A percentile compares a stretch with the other conserved stretches of the same genome.
Evolutionary conservation across 2,888 invertebrate genomes (phyloP).

Genomic region (Thyatira batis): DNA sequence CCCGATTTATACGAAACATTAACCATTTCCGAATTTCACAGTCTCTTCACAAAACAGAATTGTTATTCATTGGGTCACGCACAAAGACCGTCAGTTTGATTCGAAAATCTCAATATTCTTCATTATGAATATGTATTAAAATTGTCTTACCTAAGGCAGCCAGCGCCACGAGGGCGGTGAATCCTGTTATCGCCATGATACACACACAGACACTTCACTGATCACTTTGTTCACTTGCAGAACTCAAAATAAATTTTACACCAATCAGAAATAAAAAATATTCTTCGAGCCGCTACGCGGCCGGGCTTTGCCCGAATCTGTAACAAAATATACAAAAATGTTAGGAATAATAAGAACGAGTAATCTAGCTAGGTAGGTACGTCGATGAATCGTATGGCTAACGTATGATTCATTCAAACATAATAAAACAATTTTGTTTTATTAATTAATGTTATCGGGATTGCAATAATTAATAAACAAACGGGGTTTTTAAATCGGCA

Average conservation of each 20-base stretch:
- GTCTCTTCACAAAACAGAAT: background rate
- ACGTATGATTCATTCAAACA: background rate
- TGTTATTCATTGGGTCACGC: background rate
- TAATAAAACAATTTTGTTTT: background rate
- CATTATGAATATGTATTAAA: no score
- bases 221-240: conserved; percentile 60
- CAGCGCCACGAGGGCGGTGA: conserved; percentile 72
- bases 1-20: conserved; percentile 11
- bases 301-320: conserved; percentile 75
- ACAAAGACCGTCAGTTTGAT: background rate
- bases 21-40: conserved; percentile 9
- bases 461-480: background rate
- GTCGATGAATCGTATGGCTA: background rate
- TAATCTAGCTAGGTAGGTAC: background rate
- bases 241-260: conserved; percentile 44
- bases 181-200: conserved; percentile 62
- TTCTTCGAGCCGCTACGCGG: conserved; percentile 68
- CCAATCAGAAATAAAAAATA: conserved; percentile 45
- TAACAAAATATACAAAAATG: conserved; percentile 47
- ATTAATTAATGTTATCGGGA: background rate
- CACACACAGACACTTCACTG: conserved; percentile 70
- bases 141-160: conserved; percentile 65
- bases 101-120: no score
- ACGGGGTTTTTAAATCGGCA: background rate
- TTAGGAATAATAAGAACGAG: background rate